A percentile compares a stretch with the other conserved stretches of the same genome.
Conservation (phyloP, 92 coral and sea anemone genomes). For the Epizoanthus stellaris region DNA sequence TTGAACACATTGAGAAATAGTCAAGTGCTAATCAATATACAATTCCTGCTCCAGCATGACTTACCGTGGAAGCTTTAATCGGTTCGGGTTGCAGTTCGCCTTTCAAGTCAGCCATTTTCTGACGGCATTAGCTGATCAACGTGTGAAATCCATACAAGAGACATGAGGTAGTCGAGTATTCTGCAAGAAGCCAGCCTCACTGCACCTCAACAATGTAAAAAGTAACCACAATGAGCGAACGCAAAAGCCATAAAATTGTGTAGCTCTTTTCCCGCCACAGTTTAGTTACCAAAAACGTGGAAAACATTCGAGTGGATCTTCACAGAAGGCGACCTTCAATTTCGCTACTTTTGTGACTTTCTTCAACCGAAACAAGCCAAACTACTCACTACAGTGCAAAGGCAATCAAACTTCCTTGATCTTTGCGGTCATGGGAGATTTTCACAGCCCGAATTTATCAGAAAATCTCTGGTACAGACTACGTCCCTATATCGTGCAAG, state of each 20-base stretch:
- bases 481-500: conserved; percentile 18
- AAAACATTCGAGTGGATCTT: neutral
- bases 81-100: conserved; percentile 35
- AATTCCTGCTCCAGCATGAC: neutral
- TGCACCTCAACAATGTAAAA: conserved; percentile 30
- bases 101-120: conserved; percentile 48
- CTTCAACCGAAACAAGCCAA: neutral
- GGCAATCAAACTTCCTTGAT: neutral
- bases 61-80: conserved; percentile 17
- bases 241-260: conserved; percentile 10
- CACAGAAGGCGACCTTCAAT: conserved; percentile 10
- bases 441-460: neutral
- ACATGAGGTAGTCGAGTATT: conserved; percentile 31
- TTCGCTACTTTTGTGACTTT: conserved; percentile 1
- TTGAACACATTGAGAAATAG: neutral
- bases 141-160: conserved; percentile 39
- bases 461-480: neutral
- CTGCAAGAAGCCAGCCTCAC: conserved; percentile 37
- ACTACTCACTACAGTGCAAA: conserved; percentile 2
- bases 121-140: conserved; percentile 46
- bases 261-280: conserved; percentile 29
- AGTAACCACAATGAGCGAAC: neutral
- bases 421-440: neutral
- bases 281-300: conserved; percentile 13
- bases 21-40: neutral